Evolutionary conservation across 1,140 invertebrate genomes (phyloP).

Genomic region (Sipha flava): DNA sequence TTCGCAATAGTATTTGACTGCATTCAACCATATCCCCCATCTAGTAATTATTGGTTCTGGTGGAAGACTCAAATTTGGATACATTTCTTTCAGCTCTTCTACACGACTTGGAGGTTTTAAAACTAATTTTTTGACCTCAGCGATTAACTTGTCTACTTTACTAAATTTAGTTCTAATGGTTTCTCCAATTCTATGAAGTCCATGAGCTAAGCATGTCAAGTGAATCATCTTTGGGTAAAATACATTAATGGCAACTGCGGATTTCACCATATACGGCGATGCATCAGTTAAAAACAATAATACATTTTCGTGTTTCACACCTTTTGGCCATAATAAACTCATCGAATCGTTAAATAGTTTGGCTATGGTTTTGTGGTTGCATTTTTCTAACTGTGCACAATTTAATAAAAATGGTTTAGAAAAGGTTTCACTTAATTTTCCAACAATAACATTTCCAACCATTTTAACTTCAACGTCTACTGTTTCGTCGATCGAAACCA

Average conservation of each 20-base stretch:
- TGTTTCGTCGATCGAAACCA: not conserved
- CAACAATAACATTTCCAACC: not conserved
- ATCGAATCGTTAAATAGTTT: not conserved
- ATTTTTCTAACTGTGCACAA: not conserved
- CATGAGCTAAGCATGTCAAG: constrained; percentile 43
- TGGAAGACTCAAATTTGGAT: not conserved
- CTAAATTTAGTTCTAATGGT: constrained; percentile 38
- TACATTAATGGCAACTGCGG: not conserved
- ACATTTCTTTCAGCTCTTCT: not conserved
- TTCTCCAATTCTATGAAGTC: constrained; percentile 42
- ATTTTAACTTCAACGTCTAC: not conserved
- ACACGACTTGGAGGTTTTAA: not conserved
- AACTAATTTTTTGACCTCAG: no score
- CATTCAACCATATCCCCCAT: not conserved
- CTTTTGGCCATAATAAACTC: not conserved
- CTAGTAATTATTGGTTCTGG: not conserved
- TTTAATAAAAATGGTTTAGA: not conserved
- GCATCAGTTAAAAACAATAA: constrained; percentile 6
- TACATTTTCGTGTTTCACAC: not conserved
- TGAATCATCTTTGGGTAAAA: constrained; percentile 36
- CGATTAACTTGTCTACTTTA: constrained; percentile 36
- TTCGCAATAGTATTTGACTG: no score
- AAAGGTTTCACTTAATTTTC: not conserved
- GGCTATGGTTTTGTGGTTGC: not conserved
- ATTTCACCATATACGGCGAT: not conserved